Percentiles rank a stretch among this genome's conserved stretches.
These are phyloP conservation scores for Folsomia manolachei DNA, from an alignment of 2,888 invertebrate genomes.

Conservation along the genomic window DNA sequence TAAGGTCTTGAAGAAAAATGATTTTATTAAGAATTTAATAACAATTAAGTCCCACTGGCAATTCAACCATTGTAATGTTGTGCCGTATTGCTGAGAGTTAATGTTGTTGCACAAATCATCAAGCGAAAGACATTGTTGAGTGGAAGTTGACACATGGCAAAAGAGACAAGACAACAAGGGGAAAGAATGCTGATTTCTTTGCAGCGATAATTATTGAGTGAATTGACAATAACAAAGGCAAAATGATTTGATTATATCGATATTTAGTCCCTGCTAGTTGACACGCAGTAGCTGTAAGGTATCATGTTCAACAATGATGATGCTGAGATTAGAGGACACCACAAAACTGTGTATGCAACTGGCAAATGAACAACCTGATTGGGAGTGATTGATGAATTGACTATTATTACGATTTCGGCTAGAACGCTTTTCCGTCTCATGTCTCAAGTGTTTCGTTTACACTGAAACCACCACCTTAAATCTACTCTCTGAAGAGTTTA, in stretches of 20 bases:
- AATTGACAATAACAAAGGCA: background rate
- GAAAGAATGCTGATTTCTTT: background rate
- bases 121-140: background rate
- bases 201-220: slow-evolving; percentile 1
- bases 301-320: slow-evolving; percentile 1
- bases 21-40: background rate
- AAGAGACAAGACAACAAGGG: background rate
- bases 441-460: background rate
- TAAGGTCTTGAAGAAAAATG: background rate
- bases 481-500: background rate
- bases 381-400: background rate
- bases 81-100: background rate
- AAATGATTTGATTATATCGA: slow-evolving; percentile 1
- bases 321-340: background rate
- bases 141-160: background rate
- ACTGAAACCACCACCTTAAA: background rate
- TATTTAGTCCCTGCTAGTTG: background rate
- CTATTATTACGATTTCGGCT: too few species aligned
- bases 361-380: background rate
- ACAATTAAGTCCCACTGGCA: background rate
- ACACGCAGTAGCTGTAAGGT: slow-evolving; percentile 2
- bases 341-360: background rate
- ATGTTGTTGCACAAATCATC: background rate
- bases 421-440: too few species aligned
- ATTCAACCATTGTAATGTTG: too few species aligned